phyloP scores from a whole-genome alignment of 2,797 vertebrate species.

The Esox lucius region DNA sequence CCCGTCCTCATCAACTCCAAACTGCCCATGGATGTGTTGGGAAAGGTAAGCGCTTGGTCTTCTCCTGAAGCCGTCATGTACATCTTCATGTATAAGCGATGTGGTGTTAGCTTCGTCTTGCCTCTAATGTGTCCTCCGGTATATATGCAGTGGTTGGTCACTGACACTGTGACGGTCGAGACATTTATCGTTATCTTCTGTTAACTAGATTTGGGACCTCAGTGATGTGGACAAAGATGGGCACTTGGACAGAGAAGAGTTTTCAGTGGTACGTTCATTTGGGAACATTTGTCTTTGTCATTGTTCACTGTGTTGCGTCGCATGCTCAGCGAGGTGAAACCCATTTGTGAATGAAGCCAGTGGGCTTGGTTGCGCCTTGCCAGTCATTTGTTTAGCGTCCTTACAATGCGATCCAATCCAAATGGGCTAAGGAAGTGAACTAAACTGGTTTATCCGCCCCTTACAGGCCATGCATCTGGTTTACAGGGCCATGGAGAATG shows the following conservation, averaged over 20 bases:
- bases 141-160: neutral
- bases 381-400: neutral
- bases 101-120: too few species aligned
- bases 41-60: constrained; percentile 80
- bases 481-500: constrained; percentile 93
- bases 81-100: too few species aligned
- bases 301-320: neutral
- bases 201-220: constrained; percentile 92
- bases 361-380: neutral
- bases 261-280: constrained; percentile 85
- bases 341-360: neutral
- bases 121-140: neutral
- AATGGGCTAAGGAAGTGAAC: neutral
- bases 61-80: neutral
- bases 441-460: neutral
- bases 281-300: neutral
- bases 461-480: constrained; percentile 94
- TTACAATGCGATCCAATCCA: neutral
- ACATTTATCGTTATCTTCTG: neutral
- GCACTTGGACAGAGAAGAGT: constrained; percentile 93
- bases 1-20: constrained; percentile 98
- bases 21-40: constrained; percentile 94
- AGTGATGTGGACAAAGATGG: constrained; percentile 97
- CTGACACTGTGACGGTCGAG: neutral
- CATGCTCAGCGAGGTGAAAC: neutral